Conservation (phyloP, 2,113 vertebrate genomes). For the Rousettus leschenaultii region DNA sequence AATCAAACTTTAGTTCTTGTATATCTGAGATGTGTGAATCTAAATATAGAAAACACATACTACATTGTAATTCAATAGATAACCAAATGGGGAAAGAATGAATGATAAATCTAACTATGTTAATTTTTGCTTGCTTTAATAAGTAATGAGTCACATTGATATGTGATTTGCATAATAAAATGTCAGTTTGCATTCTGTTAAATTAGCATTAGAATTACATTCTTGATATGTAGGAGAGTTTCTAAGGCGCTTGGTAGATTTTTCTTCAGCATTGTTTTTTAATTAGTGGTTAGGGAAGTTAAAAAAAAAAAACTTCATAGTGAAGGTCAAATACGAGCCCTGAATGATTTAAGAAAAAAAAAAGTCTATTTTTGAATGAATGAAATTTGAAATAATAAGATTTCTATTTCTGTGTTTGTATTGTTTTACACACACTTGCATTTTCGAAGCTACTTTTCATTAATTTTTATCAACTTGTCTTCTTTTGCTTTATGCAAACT, state of each 20-base stretch:
- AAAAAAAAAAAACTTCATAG: background rate
- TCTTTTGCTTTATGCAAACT: constrained; percentile 5
- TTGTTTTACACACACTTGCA: background rate
- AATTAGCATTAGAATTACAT: constrained; percentile 2
- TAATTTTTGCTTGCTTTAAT: constrained; percentile 36
- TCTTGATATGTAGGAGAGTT: background rate
- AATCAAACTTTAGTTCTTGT: background rate
- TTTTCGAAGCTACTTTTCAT: background rate
- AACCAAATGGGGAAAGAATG: background rate
- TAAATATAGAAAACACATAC: background rate
- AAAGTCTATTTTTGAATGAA: background rate
- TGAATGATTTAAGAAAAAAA: background rate
- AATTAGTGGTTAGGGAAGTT: background rate
- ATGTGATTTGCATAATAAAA: background rate
- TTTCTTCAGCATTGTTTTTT: background rate
- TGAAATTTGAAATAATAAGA: background rate
- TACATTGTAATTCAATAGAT: background rate
- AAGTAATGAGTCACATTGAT: constrained; percentile 21
- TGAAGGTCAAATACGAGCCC: background rate
- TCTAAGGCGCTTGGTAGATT: constrained; percentile 28
- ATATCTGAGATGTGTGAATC: background rate
- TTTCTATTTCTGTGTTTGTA: constrained; percentile 12
- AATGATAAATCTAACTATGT: constrained; percentile 5
- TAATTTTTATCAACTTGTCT: background rate
- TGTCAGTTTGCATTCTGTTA: background rate